Evolutionary conservation across 2,888 invertebrate genomes (phyloP).

Genomic region (Drosophila sordidula): DNA sequence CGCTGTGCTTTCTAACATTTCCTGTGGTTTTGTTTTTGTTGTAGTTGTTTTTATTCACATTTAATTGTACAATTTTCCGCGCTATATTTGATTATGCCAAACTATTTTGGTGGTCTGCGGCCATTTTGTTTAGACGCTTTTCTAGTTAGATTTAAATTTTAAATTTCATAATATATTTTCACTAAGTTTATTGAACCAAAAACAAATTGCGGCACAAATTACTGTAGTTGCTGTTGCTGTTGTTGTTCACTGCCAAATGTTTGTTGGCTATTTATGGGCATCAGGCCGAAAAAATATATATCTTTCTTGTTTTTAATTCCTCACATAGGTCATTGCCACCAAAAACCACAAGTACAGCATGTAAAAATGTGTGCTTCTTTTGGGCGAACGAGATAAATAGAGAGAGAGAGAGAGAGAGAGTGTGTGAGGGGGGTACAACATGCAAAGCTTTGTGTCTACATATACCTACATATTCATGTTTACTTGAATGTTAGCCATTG

Average conservation of each 20-base stretch:
- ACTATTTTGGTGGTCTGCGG: constrained; percentile 37
- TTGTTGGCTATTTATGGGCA: constrained; percentile 60
- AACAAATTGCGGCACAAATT: constrained; percentile 26
- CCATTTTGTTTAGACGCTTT: constrained; percentile 24
- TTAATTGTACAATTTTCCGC: constrained; percentile 62
- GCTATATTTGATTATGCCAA: constrained; percentile 34
- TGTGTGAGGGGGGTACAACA: background rate
- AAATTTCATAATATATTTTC: constrained; percentile 31
- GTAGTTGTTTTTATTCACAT: constrained; percentile 36
- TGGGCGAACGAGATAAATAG: background rate
- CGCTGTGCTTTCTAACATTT: constrained; percentile 51
- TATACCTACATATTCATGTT: constrained; percentile 2
- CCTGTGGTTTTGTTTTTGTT: constrained; percentile 40
- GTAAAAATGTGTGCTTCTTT: constrained; percentile 25
- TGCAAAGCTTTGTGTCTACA: constrained; percentile 2
- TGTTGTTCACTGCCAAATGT: constrained; percentile 32
- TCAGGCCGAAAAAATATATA: constrained; percentile 24
- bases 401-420: background rate
- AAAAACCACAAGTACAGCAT: constrained; percentile 19
- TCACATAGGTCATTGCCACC: constrained; percentile 47
- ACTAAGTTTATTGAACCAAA: constrained; percentile 67
- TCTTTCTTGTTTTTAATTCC: constrained; percentile 22
- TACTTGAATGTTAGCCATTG: constrained; percentile 13
- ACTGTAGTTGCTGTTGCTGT: constrained; percentile 7
- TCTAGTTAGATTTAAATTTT: constrained; percentile 45